Conservation (phyloP, 2,888 invertebrate genomes). For the Polyommatus iphigenia region DNA sequence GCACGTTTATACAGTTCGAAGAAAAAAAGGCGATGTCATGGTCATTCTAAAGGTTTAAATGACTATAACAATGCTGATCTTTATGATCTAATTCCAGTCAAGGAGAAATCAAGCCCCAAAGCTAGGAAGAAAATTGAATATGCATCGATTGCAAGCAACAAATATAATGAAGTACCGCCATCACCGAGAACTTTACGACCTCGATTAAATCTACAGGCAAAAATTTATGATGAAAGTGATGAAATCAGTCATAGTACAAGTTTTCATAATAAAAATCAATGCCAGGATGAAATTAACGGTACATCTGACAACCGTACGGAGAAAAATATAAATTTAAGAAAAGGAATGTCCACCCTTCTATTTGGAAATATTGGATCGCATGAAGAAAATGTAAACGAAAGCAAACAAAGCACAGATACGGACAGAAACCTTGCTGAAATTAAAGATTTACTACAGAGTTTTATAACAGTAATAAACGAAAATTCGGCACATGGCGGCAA, state of each 20-base stretch:
- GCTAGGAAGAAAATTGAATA: constrained; percentile 60
- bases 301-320: constrained; percentile 32
- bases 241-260: constrained; percentile 43
- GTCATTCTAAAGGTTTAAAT: constrained; percentile 45
- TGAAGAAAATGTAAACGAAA: constrained; percentile 46
- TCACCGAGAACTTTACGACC: constrained; percentile 66
- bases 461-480: constrained; percentile 68
- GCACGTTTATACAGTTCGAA: constrained; percentile 59
- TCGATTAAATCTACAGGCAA: constrained; percentile 62
- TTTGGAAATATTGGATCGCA: constrained; percentile 45
- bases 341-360: neutral
- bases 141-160: constrained; percentile 47
- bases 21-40: constrained; percentile 46
- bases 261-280: neutral
- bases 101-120: constrained; percentile 69
- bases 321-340: neutral
- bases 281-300: constrained; percentile 31
- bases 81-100: constrained; percentile 69
- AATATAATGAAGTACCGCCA: constrained; percentile 65
- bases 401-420: constrained; percentile 52
- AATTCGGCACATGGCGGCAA: constrained; percentile 56
- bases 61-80: constrained; percentile 61
- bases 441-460: constrained; percentile 66
- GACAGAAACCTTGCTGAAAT: constrained; percentile 70
- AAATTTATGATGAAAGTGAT: constrained; percentile 55